Base-by-base conservation (phyloP, 2,888 invertebrate genomes). In the Cephus spinipes region DNA sequence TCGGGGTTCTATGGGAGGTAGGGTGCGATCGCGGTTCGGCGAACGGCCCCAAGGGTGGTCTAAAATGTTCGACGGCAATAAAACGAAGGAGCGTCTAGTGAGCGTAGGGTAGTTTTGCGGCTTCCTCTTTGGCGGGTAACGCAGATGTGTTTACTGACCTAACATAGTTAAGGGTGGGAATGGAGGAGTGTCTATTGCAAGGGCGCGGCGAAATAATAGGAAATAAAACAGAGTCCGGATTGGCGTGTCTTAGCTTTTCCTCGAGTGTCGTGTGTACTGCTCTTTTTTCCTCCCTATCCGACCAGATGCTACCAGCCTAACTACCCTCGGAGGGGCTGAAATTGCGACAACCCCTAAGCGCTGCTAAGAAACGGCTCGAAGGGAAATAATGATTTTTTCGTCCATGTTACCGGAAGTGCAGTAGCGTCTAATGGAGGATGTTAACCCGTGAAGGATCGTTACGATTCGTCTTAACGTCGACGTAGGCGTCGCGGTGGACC, bases 61-160 rank as follows among this genome's bases (percentile, higher is more conserved):
- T 79, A 81, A 82, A 81, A 78, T 81, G 78, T 78, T 80, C 79
- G 77, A 76, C 81, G 74, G 79, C 78, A 78, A 78, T 84, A 84
- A 84, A 84, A 81, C 76, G 76, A 69, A 31, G 73, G 74, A 76
- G 55, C 55, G 9, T 55, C 35, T 15, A 31, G 32, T 23, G 31
- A 33, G 55, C 77, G 35, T 75, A 76, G 79, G 79, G 79, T 75
- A 81, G 79, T 81, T 81, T 81, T 77, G 84, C 75, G 77, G 79
- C 23, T 23, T 23, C 55, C 23, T 55, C 6, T 55, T 55, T 55
- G 9, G 23, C 78, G 79, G 79, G 79, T 81, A 81, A 82, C 84
- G 77, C 75, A 80, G 77, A 79, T 78, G 79, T 87, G 83, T 87
- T 85, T 85, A 86, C 83, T 78, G 83, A 81, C 84, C 85, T 83